Base-by-base conservation (phyloP, 2,888 invertebrate genomes). In the Drosophila testacea region DNA sequence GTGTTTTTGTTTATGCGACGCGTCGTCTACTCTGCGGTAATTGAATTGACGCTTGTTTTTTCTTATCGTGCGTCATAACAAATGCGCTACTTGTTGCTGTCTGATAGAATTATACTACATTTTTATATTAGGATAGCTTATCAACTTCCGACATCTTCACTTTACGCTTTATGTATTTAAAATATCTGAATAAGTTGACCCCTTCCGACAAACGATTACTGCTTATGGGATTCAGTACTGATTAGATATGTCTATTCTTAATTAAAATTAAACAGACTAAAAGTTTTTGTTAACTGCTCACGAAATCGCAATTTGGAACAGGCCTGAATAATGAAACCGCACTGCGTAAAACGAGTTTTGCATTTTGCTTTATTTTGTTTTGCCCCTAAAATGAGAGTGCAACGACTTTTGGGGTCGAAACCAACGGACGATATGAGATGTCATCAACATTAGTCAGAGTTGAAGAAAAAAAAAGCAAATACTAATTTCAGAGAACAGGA, bases 381-480 rank as follows among this genome's bases (percentile, higher is more conserved):
- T 36, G 48, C 50, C 16, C 41, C 28, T 11, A 22, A 65, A 74
- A 54, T 42, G 50, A n/a, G 76, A 84, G 87, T 83, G 70, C 82
- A 87, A 87, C 68, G 82, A 87, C 84, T 73, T 71, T 69, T 55
- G n/a, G 47, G 50, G 28, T 13, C 56, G 28, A 56, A 54, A 36
- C 28, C 47, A 61, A 41, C 69, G 28, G 11, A 59, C 57, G 48
- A 39, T 22, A 13, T 36, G 64, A 69, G 57, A 55, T 82, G 63
- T 79, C 76, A 66, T 68, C 56, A 65, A 47, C 75, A 80, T 82
- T 81, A 83, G 69, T 76, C 84, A 73, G 47, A 54, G 48, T 36
- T n/a, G 1, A 55, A 41, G 5, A 34, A 27, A 32, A 54, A 41
- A 47, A 54, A 41, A 47, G 28, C n/a, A 28, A 22, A 22, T 22